Evolutionary conservation across 2,888 invertebrate genomes (phyloP), one percentile per base, ranked within the genome.

Genomic region (Idaea aversata): DNA sequence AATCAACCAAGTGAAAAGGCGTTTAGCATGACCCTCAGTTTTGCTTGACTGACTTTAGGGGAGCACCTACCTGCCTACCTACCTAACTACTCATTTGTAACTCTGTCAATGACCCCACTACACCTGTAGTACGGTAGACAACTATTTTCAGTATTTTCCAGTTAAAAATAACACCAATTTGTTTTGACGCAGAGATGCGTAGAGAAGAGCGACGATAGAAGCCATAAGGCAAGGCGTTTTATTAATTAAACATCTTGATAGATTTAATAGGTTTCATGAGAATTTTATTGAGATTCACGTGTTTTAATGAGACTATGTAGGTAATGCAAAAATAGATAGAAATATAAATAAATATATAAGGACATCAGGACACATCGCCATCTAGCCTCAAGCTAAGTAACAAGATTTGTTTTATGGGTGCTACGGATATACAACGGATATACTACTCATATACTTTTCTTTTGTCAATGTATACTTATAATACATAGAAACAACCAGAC

Each of bases 1-100:
- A 47, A 47, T 47, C 47, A 47, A 47, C 47, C 47, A 47, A 47
- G 47, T 47, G 47, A 47, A 47, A 47, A 47, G 47, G 47, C 47
- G 47, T 47, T 13, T 47, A 10, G 10, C 36, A 36, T 36, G 47
- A 47, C 47, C 47, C 47, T 47, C 47, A 10, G 47, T 47, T 47
- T 47, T 47, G 47, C 47, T 47, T 47, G 47, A 47, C 47, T 47
- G 47, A 10, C 10, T 47, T 10, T 47, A 47, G 47, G 47, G 47
- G 47, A 47, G 3, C 47, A 47, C 47, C 47, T 47, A 47, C 47
- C 47, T 47, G 7, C 25, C 25, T 47, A 47, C 13, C 47, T 47
- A 47, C 47, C 47, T 47, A 38, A 6, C 38, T 5, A 47, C 10
- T 47, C 47, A 47, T 13, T 47, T 47, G 47, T 47, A 7, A 13